phyloP scores from a whole-genome alignment of 2,113 vertebrate genomes.

The Muscicapa adusta region DNA sequence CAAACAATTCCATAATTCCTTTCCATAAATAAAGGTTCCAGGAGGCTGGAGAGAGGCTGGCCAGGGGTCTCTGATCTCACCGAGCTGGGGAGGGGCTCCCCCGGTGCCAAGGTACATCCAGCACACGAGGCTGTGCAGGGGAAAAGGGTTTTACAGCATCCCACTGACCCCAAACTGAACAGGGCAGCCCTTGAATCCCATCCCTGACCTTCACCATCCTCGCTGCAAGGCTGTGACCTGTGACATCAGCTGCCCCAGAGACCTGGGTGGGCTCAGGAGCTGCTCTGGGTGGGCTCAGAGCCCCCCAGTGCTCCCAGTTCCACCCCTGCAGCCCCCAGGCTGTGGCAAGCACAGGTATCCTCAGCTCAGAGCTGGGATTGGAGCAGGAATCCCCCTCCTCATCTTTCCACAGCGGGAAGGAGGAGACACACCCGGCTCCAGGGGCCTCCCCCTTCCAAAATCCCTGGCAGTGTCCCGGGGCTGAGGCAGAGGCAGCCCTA shows the following conservation, averaged over 20 bases:
- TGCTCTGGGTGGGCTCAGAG: not conserved
- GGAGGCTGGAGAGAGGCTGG: not conserved
- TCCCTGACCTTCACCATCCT: not conserved
- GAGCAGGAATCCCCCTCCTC: not conserved
- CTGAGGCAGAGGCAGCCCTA: not conserved
- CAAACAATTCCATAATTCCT: not conserved
- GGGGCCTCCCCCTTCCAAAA: not conserved
- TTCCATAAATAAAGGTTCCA: too few species aligned
- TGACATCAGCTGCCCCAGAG: accelerated
- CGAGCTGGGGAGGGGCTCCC: not conserved
- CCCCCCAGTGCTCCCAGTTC: not conserved
- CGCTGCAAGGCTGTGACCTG: accelerated
- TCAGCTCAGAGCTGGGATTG: not conserved
- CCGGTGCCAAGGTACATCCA: accelerated
- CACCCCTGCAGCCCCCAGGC: not conserved
- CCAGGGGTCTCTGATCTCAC: not conserved
- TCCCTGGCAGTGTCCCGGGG: accelerated
- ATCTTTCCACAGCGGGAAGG: accelerated
- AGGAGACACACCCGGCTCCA: not conserved
- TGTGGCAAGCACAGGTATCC: not conserved
- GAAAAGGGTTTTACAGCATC: not conserved
- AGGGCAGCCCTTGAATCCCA: accelerated
- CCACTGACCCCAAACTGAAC: not conserved
- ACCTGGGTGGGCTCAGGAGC: accelerated
- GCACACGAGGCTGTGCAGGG: not conserved